These are phyloP conservation scores for Bicyclus anynana DNA, from an alignment of 1,140 invertebrate genomes.

Conservation along the genomic window DNA sequence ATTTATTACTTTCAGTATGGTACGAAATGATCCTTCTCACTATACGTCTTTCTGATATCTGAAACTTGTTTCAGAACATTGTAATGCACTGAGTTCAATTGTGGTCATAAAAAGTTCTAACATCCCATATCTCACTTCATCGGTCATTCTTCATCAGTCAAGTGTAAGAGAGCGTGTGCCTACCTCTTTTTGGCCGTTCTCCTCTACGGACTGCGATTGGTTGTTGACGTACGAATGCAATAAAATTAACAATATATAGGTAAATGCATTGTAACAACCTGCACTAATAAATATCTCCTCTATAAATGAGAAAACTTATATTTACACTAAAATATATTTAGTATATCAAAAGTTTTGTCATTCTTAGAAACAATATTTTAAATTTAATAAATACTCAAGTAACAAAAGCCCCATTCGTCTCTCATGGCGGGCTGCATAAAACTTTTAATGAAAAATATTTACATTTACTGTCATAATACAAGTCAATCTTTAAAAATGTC, in stretches of 20 bases:
- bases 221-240: slow-evolving; percentile 76
- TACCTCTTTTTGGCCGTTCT: slow-evolving; percentile 74
- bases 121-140: slow-evolving; percentile 29
- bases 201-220: slow-evolving; percentile 76
- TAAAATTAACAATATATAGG: slow-evolving; percentile 76
- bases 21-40: background rate
- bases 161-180: slow-evolving; percentile 58
- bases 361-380: slow-evolving; percentile 60
- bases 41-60: background rate
- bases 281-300: slow-evolving; percentile 60
- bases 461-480: slow-evolving; percentile 69
- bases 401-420: slow-evolving; percentile 68
- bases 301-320: slow-evolving; percentile 58
- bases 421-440: slow-evolving; percentile 61
- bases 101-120: background rate
- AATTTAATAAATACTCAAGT: slow-evolving; percentile 61
- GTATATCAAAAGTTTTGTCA: slow-evolving; percentile 62
- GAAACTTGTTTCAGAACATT: background rate
- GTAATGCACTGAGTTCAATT: background rate
- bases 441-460: slow-evolving; percentile 69
- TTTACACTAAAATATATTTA: slow-evolving; percentile 56
- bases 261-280: slow-evolving; percentile 74
- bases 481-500: slow-evolving; percentile 66
- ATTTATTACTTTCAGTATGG: background rate
- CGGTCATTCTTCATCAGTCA: slow-evolving; percentile 44